Conservation (phyloP, 2,888 invertebrate genomes). For the Volucella zonaria region DNA sequence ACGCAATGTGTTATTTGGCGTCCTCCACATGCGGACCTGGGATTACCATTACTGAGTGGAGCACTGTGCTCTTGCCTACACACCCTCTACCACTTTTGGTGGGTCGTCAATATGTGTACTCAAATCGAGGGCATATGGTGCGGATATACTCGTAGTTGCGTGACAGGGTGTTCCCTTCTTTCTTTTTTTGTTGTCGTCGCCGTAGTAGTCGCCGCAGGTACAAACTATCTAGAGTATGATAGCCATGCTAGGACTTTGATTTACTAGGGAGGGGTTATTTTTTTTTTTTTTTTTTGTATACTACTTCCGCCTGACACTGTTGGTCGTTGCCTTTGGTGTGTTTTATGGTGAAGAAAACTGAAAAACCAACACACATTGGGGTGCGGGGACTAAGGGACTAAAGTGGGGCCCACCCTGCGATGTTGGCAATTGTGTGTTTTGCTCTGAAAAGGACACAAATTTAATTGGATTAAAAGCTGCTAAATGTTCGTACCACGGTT, state of each 20-base stretch:
- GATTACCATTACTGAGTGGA: not conserved
- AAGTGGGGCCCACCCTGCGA: not conserved
- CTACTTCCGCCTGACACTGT: conserved; percentile 16
- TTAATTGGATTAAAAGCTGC: conserved; percentile 64
- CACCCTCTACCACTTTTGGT: conserved; percentile 21
- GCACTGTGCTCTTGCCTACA: conserved; percentile 53
- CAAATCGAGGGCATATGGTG: conserved; percentile 56
- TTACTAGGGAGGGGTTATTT: conserved; percentile 35
- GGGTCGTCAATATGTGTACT: conserved; percentile 11
- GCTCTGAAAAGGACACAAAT: conserved; percentile 28
- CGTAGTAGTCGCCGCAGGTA: conserved; percentile 49
- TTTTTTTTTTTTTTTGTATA: conserved; percentile 19
- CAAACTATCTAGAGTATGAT: conserved; percentile 55
- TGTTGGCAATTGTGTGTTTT: not conserved
- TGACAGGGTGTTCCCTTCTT: conserved; percentile 45
- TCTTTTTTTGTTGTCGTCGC: conserved; percentile 17
- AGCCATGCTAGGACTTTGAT: conserved; percentile 65
- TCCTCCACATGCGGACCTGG: conserved; percentile 11
- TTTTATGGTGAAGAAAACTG: conserved; percentile 48
- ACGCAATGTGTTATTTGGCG: conserved; percentile 53
- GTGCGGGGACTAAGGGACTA: conserved; percentile 10
- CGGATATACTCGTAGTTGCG: conserved; percentile 66
- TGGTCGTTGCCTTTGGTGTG: conserved; percentile 30
- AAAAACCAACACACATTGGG: conserved; percentile 35
- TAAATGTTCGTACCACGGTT: conserved; percentile 32